These are phyloP conservation scores for Pseudoips prasinana DNA, from an alignment of 2,888 invertebrate genomes.

Conservation along the genomic window DNA sequence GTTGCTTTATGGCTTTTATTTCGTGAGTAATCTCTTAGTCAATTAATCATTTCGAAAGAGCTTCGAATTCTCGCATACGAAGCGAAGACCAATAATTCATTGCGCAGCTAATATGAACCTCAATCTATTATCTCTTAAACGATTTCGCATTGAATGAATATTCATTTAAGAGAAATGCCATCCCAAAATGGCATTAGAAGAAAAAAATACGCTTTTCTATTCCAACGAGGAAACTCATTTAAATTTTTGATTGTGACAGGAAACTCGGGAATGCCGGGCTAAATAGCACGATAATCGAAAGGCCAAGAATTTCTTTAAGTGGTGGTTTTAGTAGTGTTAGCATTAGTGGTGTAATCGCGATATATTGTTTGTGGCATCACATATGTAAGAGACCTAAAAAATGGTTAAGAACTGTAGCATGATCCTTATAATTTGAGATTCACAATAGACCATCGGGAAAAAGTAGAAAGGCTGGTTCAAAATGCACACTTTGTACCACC, in stretches of 20 bases:
- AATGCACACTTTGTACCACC: too few relatives aligned
- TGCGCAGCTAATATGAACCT: slow-evolving; percentile 68
- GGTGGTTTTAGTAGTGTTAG: slow-evolving; percentile 29
- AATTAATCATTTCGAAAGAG: slow-evolving; percentile 51
- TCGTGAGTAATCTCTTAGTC: slow-evolving; percentile 34
- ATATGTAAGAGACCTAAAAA: neutral
- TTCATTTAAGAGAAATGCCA: slow-evolving; percentile 77
- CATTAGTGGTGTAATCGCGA: neutral
- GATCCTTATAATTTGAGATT: too few relatives aligned
- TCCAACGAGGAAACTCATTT: slow-evolving; percentile 69
- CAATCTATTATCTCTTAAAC: slow-evolving; percentile 78
- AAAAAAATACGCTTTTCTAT: slow-evolving; percentile 61
- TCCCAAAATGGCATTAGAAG: slow-evolving; percentile 71
- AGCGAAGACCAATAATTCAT: slow-evolving; percentile 69
- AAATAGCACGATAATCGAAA: slow-evolving; percentile 57
- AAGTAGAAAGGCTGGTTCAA: too few relatives aligned
- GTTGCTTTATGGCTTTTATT: slow-evolving; percentile 9
- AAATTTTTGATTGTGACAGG: slow-evolving; percentile 75
- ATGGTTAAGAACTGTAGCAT: too few relatives aligned
- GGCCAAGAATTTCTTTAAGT: slow-evolving; percentile 53
- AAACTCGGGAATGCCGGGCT: slow-evolving; percentile 45
- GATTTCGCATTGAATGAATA: slow-evolving; percentile 78
- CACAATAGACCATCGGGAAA: too few relatives aligned
- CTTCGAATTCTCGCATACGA: slow-evolving; percentile 56
- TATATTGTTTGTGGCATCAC: neutral